Conservation (phyloP, 2,797 vertebrate species). For the Odontamblyopus rebecca region DNA sequence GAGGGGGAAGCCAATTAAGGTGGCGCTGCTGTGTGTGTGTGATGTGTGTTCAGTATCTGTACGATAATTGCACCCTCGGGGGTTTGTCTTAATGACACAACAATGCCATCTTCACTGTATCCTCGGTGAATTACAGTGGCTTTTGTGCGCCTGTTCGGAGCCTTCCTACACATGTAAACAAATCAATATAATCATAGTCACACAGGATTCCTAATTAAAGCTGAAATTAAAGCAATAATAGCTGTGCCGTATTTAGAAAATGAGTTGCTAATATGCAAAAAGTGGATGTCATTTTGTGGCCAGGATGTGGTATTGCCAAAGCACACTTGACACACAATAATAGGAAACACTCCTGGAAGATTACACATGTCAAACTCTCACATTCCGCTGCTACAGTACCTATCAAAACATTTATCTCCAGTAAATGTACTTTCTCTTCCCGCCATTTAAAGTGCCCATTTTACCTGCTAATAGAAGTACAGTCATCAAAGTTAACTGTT, state of each 20-base stretch:
- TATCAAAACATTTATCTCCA: too few relatives aligned
- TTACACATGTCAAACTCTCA: neutral
- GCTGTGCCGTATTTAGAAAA: conserved; percentile 48
- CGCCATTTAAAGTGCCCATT: too few relatives aligned
- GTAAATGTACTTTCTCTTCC: too few relatives aligned
- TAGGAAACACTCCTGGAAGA: neutral
- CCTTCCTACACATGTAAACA: conserved; percentile 53
- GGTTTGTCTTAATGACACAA: conserved; percentile 63
- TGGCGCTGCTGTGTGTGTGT: conserved; percentile 29
- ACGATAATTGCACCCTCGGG: conserved; percentile 63
- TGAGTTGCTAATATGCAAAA: conserved; percentile 26
- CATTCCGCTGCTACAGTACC: neutral
- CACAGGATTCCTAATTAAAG: conserved; percentile 57
- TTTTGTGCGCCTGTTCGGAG: conserved; percentile 20
- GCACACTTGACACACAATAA: neutral
- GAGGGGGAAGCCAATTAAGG: conserved; percentile 67
- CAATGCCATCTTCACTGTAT: conserved; percentile 59
- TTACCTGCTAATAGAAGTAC: too few relatives aligned
- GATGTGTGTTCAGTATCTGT: conserved; percentile 50
- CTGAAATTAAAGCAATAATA: conserved; percentile 48
- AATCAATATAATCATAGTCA: conserved; percentile 54
- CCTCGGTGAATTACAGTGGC: conserved; percentile 52
- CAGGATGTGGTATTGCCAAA: conserved; percentile 2
- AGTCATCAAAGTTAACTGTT: too few relatives aligned
- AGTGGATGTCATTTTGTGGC: conserved; percentile 29